These are phyloP conservation scores for Drosophila kikkawai DNA, from an alignment of 1,140 invertebrate genomes.

Conservation along the genomic window DNA sequence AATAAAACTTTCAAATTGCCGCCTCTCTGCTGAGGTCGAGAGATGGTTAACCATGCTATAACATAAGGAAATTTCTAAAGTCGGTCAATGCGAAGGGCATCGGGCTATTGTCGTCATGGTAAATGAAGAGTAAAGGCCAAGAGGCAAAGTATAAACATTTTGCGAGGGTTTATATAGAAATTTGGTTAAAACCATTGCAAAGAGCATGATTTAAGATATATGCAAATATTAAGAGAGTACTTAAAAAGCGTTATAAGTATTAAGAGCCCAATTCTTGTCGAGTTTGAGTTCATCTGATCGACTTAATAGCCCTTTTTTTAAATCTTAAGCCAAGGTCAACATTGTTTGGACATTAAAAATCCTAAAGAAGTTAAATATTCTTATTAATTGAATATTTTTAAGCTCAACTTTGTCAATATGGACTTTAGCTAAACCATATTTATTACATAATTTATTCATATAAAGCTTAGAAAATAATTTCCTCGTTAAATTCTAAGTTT, in stretches of 20 bases:
- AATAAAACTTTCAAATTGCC: conserved; percentile 19
- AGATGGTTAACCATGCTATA: neutral
- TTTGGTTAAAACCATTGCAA: neutral
- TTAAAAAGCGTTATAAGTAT: neutral
- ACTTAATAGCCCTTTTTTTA: neutral
- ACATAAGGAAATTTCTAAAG: neutral
- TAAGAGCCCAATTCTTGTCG: neutral
- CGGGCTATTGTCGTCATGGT: neutral
- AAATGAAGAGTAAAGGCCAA: conserved; percentile 6
- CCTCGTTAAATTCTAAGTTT: neutral
- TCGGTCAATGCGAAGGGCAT: conserved; percentile 59
- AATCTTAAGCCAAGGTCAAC: neutral
- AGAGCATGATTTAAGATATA: neutral
- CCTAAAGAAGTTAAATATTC: neutral
- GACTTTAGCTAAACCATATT: neutral
- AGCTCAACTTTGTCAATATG: neutral
- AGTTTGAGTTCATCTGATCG: neutral
- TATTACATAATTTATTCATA: neutral
- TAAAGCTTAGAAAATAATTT: neutral
- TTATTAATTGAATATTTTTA: neutral
- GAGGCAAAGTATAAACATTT: neutral
- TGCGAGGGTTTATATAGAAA: neutral
- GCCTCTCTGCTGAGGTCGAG: neutral
- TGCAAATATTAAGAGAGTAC: conserved; percentile 2
- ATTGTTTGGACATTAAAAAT: neutral